Evolutionary conservation across 2,797 vertebrate genomes (phyloP), one percentile per base, ranked within the genome.

Genomic region (Anas acuta): DNA sequence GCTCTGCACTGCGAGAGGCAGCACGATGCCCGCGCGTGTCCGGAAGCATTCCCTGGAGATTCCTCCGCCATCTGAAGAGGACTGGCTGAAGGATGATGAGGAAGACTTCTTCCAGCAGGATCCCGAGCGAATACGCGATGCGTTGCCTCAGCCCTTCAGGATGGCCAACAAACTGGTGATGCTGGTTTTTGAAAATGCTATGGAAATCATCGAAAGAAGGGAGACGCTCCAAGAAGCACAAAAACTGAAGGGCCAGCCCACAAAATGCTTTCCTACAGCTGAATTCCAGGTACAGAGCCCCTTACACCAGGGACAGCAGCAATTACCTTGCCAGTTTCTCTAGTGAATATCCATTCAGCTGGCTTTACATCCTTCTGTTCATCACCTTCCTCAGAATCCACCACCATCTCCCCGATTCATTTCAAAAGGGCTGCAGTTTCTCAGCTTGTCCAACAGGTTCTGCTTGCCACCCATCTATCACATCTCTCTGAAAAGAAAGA

Each of bases 161-260:
- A 98, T 98, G 97, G 94, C 98, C 87, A 95, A 87, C 94, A 98
- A 98, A 86, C 80, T 98, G 76, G 89, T 98, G 95, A 94, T 93
- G 78, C 62, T 90, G 28, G 67, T 98, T 64, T 92, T 98, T 60
- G 97, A 98, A 33, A 87, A 49, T 19, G 93, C 97, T 2, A 98
- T 98, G 98, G 97, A 98, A 65, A 47, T 94, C 13, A 97, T 98
- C 35, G 95, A 96, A 74, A 66, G 95, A 54, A 97, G 92, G 78
- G 94, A 97, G 23, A 61, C 54, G 7, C 21, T 80, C 39, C 91
- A 2, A 58, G 92, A 96, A 65, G 80, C 45, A 0, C 92, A 97
- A 70, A 94, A 92, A 12, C 41, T 33, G 13, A 96, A 82, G 35
- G 39, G 81, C 32, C 95, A 95, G 78, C 90, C 97, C 3, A 57